Evolutionary conservation across 2,888 invertebrate species (phyloP).

Genomic region (Rhingia rostrata): DNA sequence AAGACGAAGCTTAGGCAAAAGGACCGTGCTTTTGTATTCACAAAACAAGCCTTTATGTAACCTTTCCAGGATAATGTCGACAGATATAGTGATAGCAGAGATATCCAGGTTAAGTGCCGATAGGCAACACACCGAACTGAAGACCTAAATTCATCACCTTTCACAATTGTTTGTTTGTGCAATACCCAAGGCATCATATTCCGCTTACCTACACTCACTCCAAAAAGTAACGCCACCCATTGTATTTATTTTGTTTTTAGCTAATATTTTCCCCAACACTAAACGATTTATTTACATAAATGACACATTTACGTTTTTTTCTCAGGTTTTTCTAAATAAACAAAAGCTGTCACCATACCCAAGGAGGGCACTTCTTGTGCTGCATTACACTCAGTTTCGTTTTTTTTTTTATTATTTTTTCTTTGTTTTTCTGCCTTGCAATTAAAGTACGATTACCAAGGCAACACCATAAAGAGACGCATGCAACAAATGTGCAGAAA

Average conservation of each 20-base stretch:
- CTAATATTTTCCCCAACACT: not conserved
- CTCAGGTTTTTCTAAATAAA: constrained; percentile 25
- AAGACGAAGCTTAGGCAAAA: no score
- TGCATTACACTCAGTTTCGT: constrained; percentile 12
- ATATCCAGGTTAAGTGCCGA: no score
- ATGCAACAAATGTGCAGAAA: constrained; percentile 10
- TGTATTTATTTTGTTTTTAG: not conserved
- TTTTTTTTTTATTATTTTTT: constrained; percentile 24
- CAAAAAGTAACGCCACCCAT: not conserved
- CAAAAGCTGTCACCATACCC: constrained; percentile 31
- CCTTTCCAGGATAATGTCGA: no score
- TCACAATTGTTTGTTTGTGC: no score
- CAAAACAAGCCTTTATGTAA: no score
- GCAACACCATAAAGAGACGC: constrained; percentile 47
- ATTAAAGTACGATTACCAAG: constrained; percentile 27
- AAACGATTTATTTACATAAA: constrained; percentile 25
- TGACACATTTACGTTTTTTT: constrained; percentile 38
- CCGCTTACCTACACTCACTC: no score
- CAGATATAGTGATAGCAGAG: no score
- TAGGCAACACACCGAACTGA: no score
- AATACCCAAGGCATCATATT: no score
- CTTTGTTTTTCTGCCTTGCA: constrained; percentile 40
- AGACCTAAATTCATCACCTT: no score
- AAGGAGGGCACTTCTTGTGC: not conserved
- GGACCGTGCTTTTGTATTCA: no score